A percentile compares a stretch with the other conserved stretches of the same genome.
Evolutionary conservation across 2,888 invertebrate genomes (phyloP).

Genomic region (Drosophila anomalipes): DNA sequence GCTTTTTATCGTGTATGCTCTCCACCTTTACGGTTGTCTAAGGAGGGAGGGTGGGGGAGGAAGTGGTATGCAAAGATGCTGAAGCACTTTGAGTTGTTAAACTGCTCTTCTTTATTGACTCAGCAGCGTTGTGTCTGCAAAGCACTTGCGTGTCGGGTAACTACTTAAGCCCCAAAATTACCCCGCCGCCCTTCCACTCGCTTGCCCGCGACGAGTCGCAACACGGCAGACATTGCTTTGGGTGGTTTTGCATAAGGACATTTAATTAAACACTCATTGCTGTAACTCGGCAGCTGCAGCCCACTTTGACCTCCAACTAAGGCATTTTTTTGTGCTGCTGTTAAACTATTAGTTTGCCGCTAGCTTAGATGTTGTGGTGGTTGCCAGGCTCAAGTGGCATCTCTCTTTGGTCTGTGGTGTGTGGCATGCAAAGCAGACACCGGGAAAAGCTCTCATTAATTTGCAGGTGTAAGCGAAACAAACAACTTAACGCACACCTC

Average conservation of each 20-base stretch:
- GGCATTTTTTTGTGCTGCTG: constrained; percentile 11
- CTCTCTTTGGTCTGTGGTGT: background rate
- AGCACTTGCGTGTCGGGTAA: constrained; percentile 28
- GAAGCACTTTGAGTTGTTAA: constrained; percentile 31
- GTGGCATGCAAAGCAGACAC: constrained; percentile 16
- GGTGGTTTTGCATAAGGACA: constrained; percentile 41
- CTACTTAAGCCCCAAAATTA: constrained; percentile 27
- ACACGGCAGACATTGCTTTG: constrained; percentile 15
- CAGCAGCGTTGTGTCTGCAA: constrained; percentile 13
- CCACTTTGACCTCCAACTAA: constrained; percentile 23
- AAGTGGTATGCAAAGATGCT: constrained; percentile 8
- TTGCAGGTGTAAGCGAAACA: constrained; percentile 33
- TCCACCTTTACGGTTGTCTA: constrained; percentile 7
- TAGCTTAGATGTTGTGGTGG: constrained; percentile 11
- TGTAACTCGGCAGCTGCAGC: constrained; percentile 6
- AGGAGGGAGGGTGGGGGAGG: background rate
- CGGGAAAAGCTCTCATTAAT: constrained; percentile 24
- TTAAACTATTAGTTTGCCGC: constrained; percentile 36
- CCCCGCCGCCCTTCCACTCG: no score
- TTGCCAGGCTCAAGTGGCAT: background rate
- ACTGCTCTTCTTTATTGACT: constrained; percentile 36
- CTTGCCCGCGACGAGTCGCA: background rate
- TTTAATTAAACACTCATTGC: constrained; percentile 60
- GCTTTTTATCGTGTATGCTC: constrained; percentile 3
- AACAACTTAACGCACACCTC: constrained; percentile 60